phyloP scores from a whole-genome alignment of 2,888 invertebrate species.

The Lasioglossum figueresi region DNA sequence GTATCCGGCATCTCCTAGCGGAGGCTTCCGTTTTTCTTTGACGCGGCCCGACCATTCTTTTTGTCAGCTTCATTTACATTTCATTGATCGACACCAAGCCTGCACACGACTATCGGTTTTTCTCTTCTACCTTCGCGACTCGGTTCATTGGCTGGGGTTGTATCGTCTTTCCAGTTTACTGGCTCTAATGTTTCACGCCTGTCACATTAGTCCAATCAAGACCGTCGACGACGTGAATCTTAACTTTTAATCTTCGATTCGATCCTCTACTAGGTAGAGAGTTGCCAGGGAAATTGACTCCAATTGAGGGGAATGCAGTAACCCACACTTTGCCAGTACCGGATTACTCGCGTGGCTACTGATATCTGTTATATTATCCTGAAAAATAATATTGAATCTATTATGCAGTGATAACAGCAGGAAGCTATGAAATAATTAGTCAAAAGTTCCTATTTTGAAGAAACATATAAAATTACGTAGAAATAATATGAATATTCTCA shows the following conservation, averaged over 20 bases:
- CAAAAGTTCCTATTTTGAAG: no score
- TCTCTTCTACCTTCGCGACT: conserved; percentile 22
- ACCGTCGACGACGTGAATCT: not conserved
- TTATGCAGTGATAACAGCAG: no score
- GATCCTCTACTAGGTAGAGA: not conserved
- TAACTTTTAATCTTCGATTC: conserved; percentile 4
- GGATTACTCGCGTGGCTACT: no score
- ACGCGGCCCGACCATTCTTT: not conserved
- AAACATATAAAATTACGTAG: no score
- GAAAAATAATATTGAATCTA: no score
- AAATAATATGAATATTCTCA: no score
- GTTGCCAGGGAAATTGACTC: no score
- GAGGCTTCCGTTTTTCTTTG: conserved; percentile 38
- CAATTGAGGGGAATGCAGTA: no score
- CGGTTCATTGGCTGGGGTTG: conserved; percentile 9
- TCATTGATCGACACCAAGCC: conserved; percentile 9
- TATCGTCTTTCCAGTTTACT: conserved; percentile 24
- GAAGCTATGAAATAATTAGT: no score
- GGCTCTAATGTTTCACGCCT: conserved; percentile 4
- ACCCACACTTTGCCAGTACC: no score
- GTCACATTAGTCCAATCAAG: not conserved
- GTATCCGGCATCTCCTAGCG: conserved; percentile 50
- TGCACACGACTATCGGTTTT: not conserved
- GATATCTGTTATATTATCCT: no score
- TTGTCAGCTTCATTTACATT: conserved; percentile 29